Evolutionary conservation across 1,140 invertebrate genomes (phyloP).

Genomic region (Lamellibrachia luymesi): DNA sequence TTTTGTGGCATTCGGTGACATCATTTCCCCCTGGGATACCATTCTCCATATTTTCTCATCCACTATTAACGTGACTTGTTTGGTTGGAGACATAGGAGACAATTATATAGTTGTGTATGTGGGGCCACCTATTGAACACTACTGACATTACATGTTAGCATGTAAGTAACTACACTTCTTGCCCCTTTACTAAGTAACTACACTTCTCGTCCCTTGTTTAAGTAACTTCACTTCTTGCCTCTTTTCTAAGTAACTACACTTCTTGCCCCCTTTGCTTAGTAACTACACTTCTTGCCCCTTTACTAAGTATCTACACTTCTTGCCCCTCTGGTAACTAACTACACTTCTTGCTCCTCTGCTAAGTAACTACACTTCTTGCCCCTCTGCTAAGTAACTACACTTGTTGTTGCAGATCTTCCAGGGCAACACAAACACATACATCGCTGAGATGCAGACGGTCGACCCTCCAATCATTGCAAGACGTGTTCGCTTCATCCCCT

Average conservation of each 20-base stretch:
- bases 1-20: background rate
- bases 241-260: too few species aligned
- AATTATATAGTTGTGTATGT: background rate
- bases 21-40: background rate
- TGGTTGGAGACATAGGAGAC: background rate
- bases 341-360: too few species aligned
- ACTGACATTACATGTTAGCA: too few species aligned
- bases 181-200: background rate
- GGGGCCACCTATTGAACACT: background rate
- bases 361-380: too few species aligned
- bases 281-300: background rate
- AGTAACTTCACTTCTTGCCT: too few species aligned
- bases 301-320: background rate
- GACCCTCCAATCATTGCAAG: slow-evolving; percentile 54
- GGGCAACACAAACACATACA: slow-evolving; percentile 51
- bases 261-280: background rate
- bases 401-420: slow-evolving; percentile 42
- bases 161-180: too few species aligned
- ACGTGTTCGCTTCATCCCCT: slow-evolving; percentile 51
- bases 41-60: background rate
- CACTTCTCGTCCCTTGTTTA: too few species aligned
- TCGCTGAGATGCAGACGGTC: slow-evolving; percentile 46
- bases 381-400: background rate
- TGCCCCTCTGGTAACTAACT: too few species aligned
- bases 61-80: background rate